Base-by-base conservation (phyloP, 1,140 invertebrate species). In the Gryllus bimaculatus region DNA sequence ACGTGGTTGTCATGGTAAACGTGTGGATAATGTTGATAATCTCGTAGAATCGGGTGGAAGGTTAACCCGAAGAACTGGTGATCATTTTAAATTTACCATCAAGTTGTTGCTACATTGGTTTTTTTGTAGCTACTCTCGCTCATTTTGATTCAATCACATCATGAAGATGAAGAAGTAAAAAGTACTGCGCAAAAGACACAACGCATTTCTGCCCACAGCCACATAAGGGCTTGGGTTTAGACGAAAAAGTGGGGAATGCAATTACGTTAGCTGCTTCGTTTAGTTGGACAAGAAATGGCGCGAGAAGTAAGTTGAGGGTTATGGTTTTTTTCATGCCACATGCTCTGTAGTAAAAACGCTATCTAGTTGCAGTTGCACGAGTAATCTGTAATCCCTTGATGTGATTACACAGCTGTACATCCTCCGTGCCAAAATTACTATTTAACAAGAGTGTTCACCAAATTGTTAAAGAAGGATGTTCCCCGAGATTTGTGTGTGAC, bases 161-260 rank as follows among this genome's bases (percentile, higher is more conserved):
- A 99, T 99, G 98, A 99, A 98, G 88, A 98, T 81, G 97, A 99
- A 88, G 97, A 99, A 90, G 97, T 99, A 0, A 98, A 98, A 88
- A 98, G 96, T 86, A 98, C 96, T 15, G 96, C 95, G n/a, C n/a
- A n/a, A 6, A 98, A 98, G 88, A 96, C 96, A 3, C 97, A 98
- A 85, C 90, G 97, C 87, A 98, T 99, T 83, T 98, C 97, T 21
- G 93, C 96, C 21, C 98, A 99, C 84, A 98, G 93, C 83, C 98
- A 99, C 85, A 93, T 99, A 54, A 98, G 89, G 98, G 97, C 48
- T 86, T 99, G 15, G 97, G 98, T 0, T 87, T 99, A 74, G 95
- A 98, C 86, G 97, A 98, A 85, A 93, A 92, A n/a, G n/a, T n/a
- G 90, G 97, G 97, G n/a, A 89, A 88, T 66, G 94, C 97, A 0